These are phyloP conservation scores for Oncopodura yosiiana DNA, from an alignment of 1,140 invertebrate genomes.

Conservation along the genomic window DNA sequence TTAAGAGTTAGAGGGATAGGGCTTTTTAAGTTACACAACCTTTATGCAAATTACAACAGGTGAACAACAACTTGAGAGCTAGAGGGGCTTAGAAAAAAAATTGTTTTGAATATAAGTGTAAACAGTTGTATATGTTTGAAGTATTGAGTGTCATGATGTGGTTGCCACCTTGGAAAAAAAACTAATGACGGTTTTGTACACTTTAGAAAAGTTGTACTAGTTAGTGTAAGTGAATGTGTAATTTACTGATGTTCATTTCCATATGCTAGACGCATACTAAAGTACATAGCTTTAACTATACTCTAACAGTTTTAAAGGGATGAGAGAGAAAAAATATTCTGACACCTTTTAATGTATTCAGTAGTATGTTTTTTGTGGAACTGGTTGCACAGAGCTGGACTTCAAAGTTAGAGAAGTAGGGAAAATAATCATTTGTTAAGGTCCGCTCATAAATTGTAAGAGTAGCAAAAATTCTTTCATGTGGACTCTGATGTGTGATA, in stretches of 20 bases:
- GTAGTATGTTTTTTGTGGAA: not conserved
- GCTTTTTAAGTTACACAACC: not conserved
- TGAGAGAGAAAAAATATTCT: no score
- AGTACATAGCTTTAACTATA: no score
- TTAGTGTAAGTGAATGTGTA: not conserved
- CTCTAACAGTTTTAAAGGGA: no score
- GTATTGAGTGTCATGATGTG: no score
- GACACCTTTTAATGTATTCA: conserved; percentile 6
- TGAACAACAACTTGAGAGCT: not conserved
- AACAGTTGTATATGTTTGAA: not conserved
- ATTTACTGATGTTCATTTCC: not conserved
- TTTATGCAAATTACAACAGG: not conserved
- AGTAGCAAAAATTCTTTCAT: conserved; percentile 23
- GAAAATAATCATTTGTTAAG: conserved; percentile 29
- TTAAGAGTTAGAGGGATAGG: not conserved
- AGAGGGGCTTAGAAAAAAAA: not conserved
- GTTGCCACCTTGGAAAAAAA: no score
- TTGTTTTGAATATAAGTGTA: not conserved
- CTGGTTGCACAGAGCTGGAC: not conserved
- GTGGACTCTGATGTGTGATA: not conserved
- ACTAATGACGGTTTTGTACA: no score
- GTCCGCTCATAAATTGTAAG: conserved; percentile 28
- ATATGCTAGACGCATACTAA: no score
- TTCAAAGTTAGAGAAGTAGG: conserved; percentile 6
- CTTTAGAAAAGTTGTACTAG: no score